Conservation (phyloP, 2,797 vertebrate species). For the Diplodus puntazzo region DNA sequence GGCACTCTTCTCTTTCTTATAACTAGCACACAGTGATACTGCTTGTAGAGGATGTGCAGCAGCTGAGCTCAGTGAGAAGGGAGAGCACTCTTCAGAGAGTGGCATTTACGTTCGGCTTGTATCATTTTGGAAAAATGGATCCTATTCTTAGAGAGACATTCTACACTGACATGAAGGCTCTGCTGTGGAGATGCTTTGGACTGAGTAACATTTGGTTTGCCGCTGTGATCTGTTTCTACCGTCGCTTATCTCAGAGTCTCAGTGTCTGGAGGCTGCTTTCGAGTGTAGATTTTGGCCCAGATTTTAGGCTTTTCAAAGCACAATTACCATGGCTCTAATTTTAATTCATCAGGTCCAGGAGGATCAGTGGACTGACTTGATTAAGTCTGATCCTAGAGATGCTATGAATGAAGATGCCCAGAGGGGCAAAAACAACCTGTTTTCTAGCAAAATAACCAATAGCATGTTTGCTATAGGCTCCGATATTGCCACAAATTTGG, state of each 20-base stretch:
- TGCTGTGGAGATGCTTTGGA: constrained; percentile 7
- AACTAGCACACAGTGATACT: constrained; percentile 9
- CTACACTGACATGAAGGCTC: too few species aligned
- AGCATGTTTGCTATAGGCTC: not conserved
- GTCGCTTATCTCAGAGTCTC: constrained; percentile 3
- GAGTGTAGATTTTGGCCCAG: constrained; percentile 38
- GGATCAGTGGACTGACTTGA: constrained; percentile 10
- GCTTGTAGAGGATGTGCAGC: constrained; percentile 2
- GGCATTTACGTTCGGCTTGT: not conserved
- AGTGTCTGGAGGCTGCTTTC: not conserved
- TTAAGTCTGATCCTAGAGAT: constrained; percentile 20
- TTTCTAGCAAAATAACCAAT: not conserved
- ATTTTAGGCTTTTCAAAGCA: constrained; percentile 22
- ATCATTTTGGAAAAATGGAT: not conserved
- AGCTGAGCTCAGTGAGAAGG: constrained; percentile 5
- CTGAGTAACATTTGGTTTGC: not conserved
- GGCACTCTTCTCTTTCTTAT: constrained; percentile 69
- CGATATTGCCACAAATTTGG: not conserved
- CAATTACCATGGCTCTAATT: constrained; percentile 16
- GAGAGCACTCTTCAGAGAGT: not conserved
- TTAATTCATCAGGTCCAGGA: constrained; percentile 30
- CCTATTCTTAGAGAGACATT: too few species aligned
- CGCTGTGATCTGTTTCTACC: constrained; percentile 1
- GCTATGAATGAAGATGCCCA: not conserved
- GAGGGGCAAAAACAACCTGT: not conserved